Evolutionary conservation across 2,113 vertebrate genomes (phyloP).

Genomic region (Salminus brasiliensis): DNA sequence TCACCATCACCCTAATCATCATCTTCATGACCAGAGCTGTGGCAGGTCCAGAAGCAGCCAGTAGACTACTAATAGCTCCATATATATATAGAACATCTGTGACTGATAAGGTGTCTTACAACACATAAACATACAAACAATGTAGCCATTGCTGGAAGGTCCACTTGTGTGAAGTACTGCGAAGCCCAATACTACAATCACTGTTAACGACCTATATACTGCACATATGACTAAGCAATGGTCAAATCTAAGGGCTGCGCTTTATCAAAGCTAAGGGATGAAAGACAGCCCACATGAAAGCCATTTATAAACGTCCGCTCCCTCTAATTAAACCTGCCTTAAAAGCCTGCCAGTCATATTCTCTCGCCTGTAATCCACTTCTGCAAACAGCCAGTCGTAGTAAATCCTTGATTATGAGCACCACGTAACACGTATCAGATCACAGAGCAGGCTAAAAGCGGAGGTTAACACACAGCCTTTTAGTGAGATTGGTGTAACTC

Average conservation of each 20-base stretch:
- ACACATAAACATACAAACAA: too few species aligned
- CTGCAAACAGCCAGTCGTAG: not conserved
- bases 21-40: not conserved
- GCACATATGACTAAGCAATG: not conserved
- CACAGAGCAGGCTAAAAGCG: not conserved
- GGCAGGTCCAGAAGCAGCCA: not conserved
- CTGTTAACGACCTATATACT: too few species aligned
- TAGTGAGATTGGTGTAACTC: conserved; percentile 17
- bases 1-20: not conserved
- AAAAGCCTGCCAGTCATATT: not conserved
- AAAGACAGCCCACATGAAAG: not conserved
- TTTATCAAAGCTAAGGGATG: not conserved
- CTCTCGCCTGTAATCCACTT: not conserved
- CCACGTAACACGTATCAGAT: not conserved
- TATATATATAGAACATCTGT: not conserved
- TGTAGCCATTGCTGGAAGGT: too few species aligned
- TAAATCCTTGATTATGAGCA: not conserved
- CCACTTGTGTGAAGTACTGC: too few species aligned
- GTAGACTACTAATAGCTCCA: not conserved
- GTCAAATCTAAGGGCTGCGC: not conserved
- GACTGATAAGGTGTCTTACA: too few species aligned
- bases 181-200: too few species aligned
- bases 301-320: not conserved
- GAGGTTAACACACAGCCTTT: conserved; percentile 15
- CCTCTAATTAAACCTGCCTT: not conserved